Conservation (phyloP, 2,888 invertebrate genomes). For the Chironomus tentans region DNA sequence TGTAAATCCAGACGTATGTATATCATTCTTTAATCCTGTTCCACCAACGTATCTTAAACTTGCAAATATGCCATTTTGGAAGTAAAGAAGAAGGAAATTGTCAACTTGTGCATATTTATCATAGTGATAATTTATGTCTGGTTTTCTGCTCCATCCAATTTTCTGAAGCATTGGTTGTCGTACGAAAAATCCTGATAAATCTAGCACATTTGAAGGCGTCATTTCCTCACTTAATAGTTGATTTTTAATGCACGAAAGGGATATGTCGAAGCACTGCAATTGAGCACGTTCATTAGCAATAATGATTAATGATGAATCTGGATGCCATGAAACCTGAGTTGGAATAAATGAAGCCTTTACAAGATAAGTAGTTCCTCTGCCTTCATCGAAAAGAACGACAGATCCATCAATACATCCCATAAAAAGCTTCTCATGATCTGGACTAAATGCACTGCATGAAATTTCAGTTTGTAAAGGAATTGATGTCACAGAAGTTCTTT, state of each 20-base stretch:
- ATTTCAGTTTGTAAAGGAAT: constrained; percentile 63
- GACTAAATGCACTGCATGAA: constrained; percentile 44
- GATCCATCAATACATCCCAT: constrained; percentile 80
- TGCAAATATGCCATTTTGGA: constrained; percentile 54
- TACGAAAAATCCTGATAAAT: constrained; percentile 47
- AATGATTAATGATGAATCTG: constrained; percentile 56
- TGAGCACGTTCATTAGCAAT: constrained; percentile 63
- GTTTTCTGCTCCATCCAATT: constrained; percentile 51
- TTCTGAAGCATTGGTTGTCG: constrained; percentile 48
- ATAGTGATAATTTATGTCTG: constrained; percentile 38
- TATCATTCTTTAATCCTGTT: constrained; percentile 41
- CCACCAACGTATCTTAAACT: constrained; percentile 48
- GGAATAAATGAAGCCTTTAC: constrained; percentile 70
- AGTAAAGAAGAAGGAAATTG: constrained; percentile 48
- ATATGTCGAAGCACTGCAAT: constrained; percentile 65
- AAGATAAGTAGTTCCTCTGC: constrained; percentile 62
- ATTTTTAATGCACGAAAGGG: constrained; percentile 55
- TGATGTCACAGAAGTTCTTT: constrained; percentile 55
- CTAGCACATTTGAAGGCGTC: constrained; percentile 51
- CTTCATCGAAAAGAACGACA: constrained; percentile 67
- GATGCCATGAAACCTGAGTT: constrained; percentile 61
- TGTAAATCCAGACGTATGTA: constrained; percentile 46
- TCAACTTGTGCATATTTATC: constrained; percentile 44
- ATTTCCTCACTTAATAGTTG: constrained; percentile 59
- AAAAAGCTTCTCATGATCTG: constrained; percentile 63